Evolutionary conservation across 1,140 invertebrate genomes (phyloP), one percentile per base, ranked within the genome.

Genomic region (Magallana gigas): DNA sequence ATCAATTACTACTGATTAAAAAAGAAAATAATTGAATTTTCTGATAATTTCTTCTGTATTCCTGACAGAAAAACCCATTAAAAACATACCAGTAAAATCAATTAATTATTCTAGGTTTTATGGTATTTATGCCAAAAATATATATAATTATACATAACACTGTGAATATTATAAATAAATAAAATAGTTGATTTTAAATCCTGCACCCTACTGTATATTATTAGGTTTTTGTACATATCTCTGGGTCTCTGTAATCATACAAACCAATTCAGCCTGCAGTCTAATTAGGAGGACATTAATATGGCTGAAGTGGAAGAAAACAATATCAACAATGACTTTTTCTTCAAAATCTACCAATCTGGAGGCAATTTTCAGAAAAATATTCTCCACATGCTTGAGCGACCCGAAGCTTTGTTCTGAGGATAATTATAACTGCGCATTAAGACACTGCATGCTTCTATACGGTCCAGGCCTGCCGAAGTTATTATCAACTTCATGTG

Each of bases 311-410:
- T 36, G 23, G 23, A 29, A 36, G 68, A 76, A 76, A 76, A 76
- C 68, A 76, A 76, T 76, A 76, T 76, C 68, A 76, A 76, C 68
- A 76, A 76, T 76, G 68, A 29, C 68, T 76, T 76, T 76, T 76
- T 76, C 68, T 76, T 76, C 68, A 76, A 76, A 76, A 36, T 76
- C 68, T 76, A 36, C 68, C 29, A 76, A 76, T 76, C 68, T 76
- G 68, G 68, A 76, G 68, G 68, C 68, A 76, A 76, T 76, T 76
- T 76, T 76, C 68, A 29, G 68, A 76, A 76, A 76, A 76, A 76
- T 76, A 12, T 29, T 76, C 68, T 76, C 68, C 68, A 76, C 68
- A 76, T 76, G 68, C 68, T 76, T 29, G 36, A 29, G 68, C 23
- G 68, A 76, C 68, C 68, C 36, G 23, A 29, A 29, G 68, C 68